Base-by-base conservation (phyloP, 2,888 invertebrate species). In the Anoplius nigerrimus region DNA sequence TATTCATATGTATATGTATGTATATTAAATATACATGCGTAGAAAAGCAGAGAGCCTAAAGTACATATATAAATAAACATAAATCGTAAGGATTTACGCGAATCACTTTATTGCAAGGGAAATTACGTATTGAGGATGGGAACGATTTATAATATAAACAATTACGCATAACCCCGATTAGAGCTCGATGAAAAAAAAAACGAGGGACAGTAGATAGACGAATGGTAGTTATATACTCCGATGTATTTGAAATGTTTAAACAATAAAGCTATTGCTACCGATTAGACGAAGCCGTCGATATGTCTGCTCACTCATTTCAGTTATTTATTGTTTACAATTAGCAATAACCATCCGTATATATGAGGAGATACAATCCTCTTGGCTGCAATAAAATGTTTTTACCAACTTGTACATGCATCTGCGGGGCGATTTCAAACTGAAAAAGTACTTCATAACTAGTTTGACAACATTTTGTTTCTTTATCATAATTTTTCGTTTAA, bases 191-290 rank as follows among this genome's bases (percentile, higher is more conserved):
- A 51, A 71, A 27, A 43, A 48, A 51, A 71, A 27, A 43, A 22
- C 62, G 27, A 64, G 51, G 24, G 52, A 52, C 66, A 62, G 51
- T 27, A 68, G 66, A 63, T 74, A 71, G 72, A 60, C 67, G 69
- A 76, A 75, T 83, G 82, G 82, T 76, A 84, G 80, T 85, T 84
- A 84, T 84, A 82, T 86, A 86, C 80, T 83, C 83, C 74, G 83
- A 84, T 87, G 86, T 87, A 86, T 82, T 84, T 84, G 72, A 84
- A 80, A 78, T 78, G 82, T 86, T 85, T 82, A 82, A 86, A 83
- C 83, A 85, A 84, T 84, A 85, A 87, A 85, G 82, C 82, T 83
- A 84, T 85, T 85, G 83, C 81, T 78, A 84, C 67, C 62, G 53
- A 68, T 63, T 58, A 52, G 58, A 55, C 16, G 15, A 34, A 34